Evolutionary conservation across 2,888 invertebrate genomes (phyloP), one percentile per base, ranked within the genome.

Genomic region (Caenorhabditis sp.): DNA sequence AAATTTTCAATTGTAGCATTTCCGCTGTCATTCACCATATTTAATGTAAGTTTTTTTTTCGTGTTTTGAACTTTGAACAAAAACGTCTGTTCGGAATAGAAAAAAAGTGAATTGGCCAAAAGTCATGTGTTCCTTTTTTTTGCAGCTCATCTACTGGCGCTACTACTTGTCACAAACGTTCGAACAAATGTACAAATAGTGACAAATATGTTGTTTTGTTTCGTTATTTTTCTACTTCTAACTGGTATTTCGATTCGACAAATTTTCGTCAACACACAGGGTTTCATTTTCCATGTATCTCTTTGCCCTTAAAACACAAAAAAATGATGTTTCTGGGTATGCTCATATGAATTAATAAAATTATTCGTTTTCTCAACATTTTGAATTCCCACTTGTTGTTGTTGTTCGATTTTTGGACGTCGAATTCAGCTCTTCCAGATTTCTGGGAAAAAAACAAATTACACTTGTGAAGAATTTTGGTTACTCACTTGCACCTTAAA

Each of bases 1-100:
- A 96, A 96, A 86, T 96, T 96, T 89, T 96, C 96, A 43, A 91
- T 97, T 83, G 92, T 97, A 86, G 91, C 96, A 77, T 97, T 97
- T 89, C 97, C 97, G 0, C 93, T 97, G 77, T 93, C 95, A 83
- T 97, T 97, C 89, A 92, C 96, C 87, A 90, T 95, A 81, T 97
- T 97, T 90, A 97, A 97, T 89, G 92, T 93, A 51, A 78, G 78
- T 64, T 62, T 24, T 36, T 12, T 36, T 19, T 3, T 43, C 19
- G 12, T 50, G 23, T 36, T 37, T 43, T 64, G 27, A 37, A 23
- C 49, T 61, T 19, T 60, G 43, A 43, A 12, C 43, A 43, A 31
- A 31, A 31, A 31, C 31, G 31, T n/a, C n/a, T n/a, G n/a, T n/a
- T n/a, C n/a, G n/a, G n/a, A 31, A 10, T 6, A 43, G 50, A 17